Percentiles rank a stretch among this genome's conserved stretches.
These are phyloP conservation scores for Lagria hirta DNA, from an alignment of 2,888 invertebrate species.

Conservation along the genomic window DNA sequence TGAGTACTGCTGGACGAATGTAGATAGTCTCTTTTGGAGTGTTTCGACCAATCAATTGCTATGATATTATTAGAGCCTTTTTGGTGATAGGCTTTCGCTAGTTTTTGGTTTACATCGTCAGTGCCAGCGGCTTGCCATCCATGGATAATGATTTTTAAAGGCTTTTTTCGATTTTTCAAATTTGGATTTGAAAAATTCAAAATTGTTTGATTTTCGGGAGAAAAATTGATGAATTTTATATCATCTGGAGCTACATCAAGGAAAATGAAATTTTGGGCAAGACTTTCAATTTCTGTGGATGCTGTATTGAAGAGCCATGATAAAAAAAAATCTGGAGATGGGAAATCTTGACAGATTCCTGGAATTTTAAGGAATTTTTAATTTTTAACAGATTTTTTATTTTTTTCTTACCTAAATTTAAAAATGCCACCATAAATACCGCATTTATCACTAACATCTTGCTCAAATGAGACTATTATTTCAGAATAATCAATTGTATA, in stretches of 20 bases:
- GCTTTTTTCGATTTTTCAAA: constrained; percentile 21
- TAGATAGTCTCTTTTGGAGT: constrained; percentile 32
- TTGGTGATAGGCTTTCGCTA: constrained; percentile 31
- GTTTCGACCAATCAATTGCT: constrained; percentile 34
- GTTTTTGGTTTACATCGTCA: constrained; percentile 27
- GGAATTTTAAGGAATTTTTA: not conserved
- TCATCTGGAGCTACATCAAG: constrained; percentile 15
- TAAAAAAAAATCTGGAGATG: constrained; percentile 11
- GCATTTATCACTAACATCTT: too few species aligned
- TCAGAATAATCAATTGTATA: too few species aligned
- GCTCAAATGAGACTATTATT: too few species aligned
- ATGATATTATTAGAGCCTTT: constrained; percentile 32
- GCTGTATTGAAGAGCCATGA: constrained; percentile 14
- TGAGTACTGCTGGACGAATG: constrained; percentile 31
- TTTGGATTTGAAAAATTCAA: constrained; percentile 1
- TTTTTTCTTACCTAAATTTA: not conserved
- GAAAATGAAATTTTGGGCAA: constrained; percentile 16
- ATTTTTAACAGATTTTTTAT: not conserved
- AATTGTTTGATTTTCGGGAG: constrained; percentile 4
- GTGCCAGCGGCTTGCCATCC: constrained; percentile 35
- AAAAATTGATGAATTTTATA: constrained; percentile 9
- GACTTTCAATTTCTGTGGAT: constrained; percentile 12
- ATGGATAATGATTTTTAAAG: constrained; percentile 35
- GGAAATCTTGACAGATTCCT: too few species aligned
- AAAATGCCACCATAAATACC: not conserved